Evolutionary conservation across 2,113 vertebrate species (phyloP).

Genomic region (Colius striatus): DNA sequence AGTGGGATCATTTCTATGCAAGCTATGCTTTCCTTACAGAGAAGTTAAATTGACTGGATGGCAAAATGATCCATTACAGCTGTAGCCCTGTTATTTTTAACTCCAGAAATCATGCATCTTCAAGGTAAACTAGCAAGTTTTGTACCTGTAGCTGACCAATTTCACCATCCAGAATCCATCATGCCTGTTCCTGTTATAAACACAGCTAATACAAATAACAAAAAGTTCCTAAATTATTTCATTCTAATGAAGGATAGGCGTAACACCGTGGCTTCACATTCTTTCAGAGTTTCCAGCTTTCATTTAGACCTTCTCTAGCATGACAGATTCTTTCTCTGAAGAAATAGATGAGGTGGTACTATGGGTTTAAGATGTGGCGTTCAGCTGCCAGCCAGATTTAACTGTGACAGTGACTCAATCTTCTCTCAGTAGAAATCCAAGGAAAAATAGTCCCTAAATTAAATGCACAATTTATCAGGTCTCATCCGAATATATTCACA

Average conservation of each 20-base stretch:
- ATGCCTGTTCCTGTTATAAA: background rate
- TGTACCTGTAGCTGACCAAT: background rate
- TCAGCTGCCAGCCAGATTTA: no score
- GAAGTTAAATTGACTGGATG: background rate
- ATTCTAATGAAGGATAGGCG: background rate
- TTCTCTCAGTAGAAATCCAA: background rate
- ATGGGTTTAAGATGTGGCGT: background rate
- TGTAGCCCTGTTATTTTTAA: background rate
- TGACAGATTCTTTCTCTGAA: background rate
- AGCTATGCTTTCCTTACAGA: background rate
- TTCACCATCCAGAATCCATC: background rate
- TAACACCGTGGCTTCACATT: background rate
- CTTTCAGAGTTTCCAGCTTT: background rate
- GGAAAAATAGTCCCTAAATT: background rate
- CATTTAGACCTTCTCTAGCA: background rate
- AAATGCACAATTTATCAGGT: background rate
- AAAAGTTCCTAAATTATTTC: background rate
- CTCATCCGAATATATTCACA: background rate
- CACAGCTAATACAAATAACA: background rate
- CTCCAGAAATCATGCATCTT: background rate
- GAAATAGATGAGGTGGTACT: background rate
- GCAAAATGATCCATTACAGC: background rate
- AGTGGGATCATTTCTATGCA: background rate
- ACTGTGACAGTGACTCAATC: background rate
- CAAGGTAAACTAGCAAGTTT: background rate